Conservation (phyloP, 2,888 invertebrate species). For the Petrolisthes cinctipes region DNA sequence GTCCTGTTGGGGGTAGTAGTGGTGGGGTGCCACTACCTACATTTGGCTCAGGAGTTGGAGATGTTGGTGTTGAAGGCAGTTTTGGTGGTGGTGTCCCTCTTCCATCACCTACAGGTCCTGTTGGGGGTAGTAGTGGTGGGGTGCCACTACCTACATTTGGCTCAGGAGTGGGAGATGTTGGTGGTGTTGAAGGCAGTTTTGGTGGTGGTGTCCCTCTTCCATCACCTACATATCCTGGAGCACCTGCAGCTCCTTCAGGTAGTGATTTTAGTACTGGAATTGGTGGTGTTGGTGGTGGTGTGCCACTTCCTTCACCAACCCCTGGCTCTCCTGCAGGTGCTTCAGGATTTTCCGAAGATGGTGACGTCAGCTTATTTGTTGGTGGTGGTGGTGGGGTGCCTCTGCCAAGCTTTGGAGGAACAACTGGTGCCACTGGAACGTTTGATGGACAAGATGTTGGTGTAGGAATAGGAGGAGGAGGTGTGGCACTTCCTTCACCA, state of each 20-base stretch:
- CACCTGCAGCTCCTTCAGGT: neutral
- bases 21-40: constrained; percentile 10
- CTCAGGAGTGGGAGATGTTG: neutral
- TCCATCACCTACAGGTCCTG: neutral
- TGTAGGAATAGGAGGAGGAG: neutral
- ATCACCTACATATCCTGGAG: neutral
- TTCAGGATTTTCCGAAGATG: neutral
- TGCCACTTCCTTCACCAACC: constrained; percentile 11
- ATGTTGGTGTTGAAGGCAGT: constrained; percentile 13
- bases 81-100: constrained; percentile 1
- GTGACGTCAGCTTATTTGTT: neutral
- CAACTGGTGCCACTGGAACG: neutral
- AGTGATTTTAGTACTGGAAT: neutral
- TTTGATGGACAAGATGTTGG: neutral
- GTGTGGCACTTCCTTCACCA: neutral
- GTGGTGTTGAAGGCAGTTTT: neutral
- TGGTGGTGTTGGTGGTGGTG: constrained; percentile 2
- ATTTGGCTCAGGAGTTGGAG: neutral
- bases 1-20: neutral
- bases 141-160: neutral
- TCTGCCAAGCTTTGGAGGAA: neutral
- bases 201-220: neutral
- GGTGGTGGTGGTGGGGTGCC: constrained; percentile 12
- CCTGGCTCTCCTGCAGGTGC: neutral
- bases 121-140: neutral